Evolutionary conservation across 2,797 vertebrate species (phyloP).

Genomic region (Micropoecilia bifurca): DNA sequence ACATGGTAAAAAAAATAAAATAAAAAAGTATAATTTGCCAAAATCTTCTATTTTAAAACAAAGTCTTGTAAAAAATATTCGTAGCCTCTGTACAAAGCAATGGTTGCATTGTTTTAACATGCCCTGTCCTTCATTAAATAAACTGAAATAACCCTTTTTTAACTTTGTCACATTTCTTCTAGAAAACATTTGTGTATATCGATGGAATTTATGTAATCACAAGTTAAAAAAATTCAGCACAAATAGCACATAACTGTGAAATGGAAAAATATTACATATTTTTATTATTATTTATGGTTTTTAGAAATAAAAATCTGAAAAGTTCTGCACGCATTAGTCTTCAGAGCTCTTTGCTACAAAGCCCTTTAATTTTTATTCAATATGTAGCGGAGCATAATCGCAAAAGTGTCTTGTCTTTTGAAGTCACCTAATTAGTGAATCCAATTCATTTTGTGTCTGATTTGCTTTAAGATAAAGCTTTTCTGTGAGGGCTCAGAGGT

Average conservation of each 20-base stretch:
- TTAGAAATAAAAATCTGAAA: background rate
- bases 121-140: background rate
- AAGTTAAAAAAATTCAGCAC: background rate
- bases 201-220: background rate
- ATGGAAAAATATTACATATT: background rate
- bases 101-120: too few relatives aligned
- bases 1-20: background rate
- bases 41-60: background rate
- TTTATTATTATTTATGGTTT: background rate
- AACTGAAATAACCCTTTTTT: background rate
- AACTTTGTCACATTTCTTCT: background rate
- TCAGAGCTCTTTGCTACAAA: background rate
- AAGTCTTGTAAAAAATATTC: background rate
- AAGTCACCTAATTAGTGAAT: background rate
- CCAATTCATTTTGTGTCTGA: background rate
- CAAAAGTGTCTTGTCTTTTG: background rate
- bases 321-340: background rate
- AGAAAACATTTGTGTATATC: background rate
- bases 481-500: background rate
- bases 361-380: too few relatives aligned
- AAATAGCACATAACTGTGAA: background rate
- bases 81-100: background rate
- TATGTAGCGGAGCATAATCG: too few relatives aligned
- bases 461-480: background rate
- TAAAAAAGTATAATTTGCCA: background rate